Evolutionary conservation across 2,113 vertebrate species (phyloP), one percentile per base, ranked within the genome.

Genomic region (Lamprotornis superbus): DNA sequence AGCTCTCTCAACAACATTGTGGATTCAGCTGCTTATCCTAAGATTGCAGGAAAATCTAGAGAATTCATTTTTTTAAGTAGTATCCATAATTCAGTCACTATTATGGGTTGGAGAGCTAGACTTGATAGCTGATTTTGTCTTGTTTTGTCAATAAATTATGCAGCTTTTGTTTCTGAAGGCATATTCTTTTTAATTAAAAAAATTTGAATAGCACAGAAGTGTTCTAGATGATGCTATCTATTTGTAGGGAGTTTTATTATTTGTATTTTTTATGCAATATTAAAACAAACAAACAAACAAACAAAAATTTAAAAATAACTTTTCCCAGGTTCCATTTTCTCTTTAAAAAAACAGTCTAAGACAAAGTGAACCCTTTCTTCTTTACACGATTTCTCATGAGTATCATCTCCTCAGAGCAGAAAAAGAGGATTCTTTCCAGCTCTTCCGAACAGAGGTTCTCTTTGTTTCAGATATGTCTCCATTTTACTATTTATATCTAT

Each of bases 391-490:
- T 88, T 22, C 31, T 60, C 40, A 40, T 22, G 3, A 56, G 20
- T 28, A 8, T 19, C 31, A 59, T 60, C 27, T 65, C 33, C 40
- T 67, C 15, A 35, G 55, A 90, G 56, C 33, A 78, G 55, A 78
- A 17, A 94, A 57, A 69, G 68, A 52, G 50, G 35, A 69, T 86
- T 70, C 27, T 83, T 65, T 49, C 47, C 42, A 74, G 18, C 27
- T 90, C 35, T 15, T 53, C 35, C 2, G 40, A 77, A 74, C 60
- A 71, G 64, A 63, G 46, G 10, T 42, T 92, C 52, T 46, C 59
- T 82, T 92, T 94, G 91, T 94, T 87, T 89, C 69, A 87, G 47
- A 31, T 17, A 78, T 56, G 52, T 78, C 81, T 87, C 78, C 61
- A 42, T 91, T 90, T 87, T 56, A 55, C 74, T 75, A 33, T 40